Evolutionary conservation across 2,113 vertebrate genomes (phyloP).

Genomic region (Herpailurus yagouaroundi): DNA sequence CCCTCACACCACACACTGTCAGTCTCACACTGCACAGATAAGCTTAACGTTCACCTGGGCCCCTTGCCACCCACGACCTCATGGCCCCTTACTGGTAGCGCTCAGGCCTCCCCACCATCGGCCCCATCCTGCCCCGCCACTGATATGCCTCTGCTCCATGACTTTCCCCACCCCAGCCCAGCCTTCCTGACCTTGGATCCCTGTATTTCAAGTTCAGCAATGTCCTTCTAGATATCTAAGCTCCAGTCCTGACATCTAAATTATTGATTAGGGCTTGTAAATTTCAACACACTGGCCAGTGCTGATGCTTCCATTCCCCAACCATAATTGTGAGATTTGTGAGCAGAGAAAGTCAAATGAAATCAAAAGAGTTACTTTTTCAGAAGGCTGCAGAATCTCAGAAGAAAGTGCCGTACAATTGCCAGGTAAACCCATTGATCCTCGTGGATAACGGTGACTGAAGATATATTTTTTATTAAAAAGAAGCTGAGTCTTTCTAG

Average conservation of each 20-base stretch:
- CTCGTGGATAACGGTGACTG: accelerated
- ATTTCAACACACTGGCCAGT: not conserved
- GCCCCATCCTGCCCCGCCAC: not conserved
- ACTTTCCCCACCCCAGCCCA: not conserved
- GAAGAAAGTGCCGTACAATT: not conserved
- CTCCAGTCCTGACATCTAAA: not conserved
- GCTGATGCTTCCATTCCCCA: not conserved
- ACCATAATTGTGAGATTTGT: not conserved
- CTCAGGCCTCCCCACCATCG: not conserved
- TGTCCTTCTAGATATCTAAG: not conserved
- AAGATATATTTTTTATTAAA: not conserved
- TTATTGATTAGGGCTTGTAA: not conserved
- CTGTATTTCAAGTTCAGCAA: not conserved
- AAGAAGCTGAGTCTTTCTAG: not conserved
- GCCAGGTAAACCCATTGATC: not conserved
- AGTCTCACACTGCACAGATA: not conserved
- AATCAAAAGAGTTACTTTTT: not conserved
- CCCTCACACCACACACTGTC: accelerated
- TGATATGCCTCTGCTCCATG: not conserved
- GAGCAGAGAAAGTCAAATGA: not conserved
- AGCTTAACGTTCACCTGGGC: not conserved
- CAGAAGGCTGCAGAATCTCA: not conserved
- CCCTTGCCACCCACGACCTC: not conserved
- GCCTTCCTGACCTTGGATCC: not conserved
- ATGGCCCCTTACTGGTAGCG: not conserved